A percentile compares a stretch with the other conserved stretches of the same genome.
Conservation (phyloP, 2,797 vertebrate genomes). For the Jordanella pulchra region DNA sequence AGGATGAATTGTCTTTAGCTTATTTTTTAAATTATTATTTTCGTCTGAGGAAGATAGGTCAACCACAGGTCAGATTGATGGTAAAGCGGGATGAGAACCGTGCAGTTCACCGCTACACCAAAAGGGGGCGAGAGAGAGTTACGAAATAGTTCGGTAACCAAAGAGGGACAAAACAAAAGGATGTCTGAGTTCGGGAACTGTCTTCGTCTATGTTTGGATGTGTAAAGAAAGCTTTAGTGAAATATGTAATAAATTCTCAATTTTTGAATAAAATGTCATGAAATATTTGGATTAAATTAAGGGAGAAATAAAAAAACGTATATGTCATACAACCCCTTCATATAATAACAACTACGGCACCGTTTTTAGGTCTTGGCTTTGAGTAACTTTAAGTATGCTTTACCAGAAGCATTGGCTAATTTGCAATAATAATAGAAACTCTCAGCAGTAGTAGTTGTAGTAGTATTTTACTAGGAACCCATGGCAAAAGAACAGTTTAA, state of each 20-base stretch:
- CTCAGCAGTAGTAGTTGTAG: no score
- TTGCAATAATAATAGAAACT: no score
- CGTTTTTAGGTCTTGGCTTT: no score
- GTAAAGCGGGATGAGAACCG: rapidly evolving
- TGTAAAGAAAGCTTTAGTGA: background rate
- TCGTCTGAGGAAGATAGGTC: constrained; percentile 11
- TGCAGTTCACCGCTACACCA: background rate
- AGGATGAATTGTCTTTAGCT: rapidly evolving
- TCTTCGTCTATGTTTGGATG: background rate
- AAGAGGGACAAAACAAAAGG: constrained; percentile 3
- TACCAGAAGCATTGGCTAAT: no score
- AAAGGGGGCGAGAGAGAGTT: constrained; percentile 8
- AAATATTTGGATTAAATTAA: no score
- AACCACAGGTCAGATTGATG: constrained; percentile 33
- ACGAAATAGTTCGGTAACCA: rapidly evolving
- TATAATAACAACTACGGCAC: no score
- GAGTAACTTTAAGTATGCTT: no score
- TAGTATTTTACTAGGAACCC: no score
- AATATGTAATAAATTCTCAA: background rate
- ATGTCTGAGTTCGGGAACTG: background rate
- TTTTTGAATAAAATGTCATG: background rate
- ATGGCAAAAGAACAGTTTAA: no score
- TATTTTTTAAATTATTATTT: background rate
- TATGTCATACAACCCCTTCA: no score
- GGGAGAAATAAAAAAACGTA: no score